A percentile compares a stretch with the other conserved stretches of the same genome.
These are phyloP conservation scores for Choloepus didactylus DNA, from an alignment of 2,797 vertebrate genomes.

Conservation along the genomic window DNA sequence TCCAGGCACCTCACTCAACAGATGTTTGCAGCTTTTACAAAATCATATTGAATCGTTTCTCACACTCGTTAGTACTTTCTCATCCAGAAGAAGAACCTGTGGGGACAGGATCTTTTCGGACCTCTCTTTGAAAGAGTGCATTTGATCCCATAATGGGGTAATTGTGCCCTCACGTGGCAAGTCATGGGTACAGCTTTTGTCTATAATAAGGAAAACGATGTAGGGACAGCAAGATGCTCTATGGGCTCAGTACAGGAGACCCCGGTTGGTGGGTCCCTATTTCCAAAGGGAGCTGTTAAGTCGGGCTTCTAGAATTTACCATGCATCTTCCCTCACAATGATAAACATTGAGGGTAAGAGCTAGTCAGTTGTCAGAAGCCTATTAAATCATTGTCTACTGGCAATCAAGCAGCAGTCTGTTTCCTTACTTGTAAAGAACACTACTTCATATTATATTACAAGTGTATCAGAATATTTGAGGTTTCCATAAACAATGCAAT, in stretches of 20 bases:
- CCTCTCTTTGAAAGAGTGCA: background rate
- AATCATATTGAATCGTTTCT: background rate
- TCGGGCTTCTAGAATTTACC: background rate
- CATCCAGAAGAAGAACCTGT: background rate
- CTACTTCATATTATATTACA: background rate
- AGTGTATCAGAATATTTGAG: background rate
- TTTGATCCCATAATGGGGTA: background rate
- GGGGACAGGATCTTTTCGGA: background rate
- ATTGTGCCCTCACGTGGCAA: conserved; percentile 72
- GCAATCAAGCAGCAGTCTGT: background rate
- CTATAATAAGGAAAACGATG: fast-evolving
- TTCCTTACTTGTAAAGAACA: background rate
- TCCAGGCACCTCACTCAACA: background rate
- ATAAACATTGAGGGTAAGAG: background rate
- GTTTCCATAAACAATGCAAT: background rate
- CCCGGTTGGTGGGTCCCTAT: background rate
- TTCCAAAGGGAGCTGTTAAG: background rate
- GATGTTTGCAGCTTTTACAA: background rate
- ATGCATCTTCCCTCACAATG: background rate
- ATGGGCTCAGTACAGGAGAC: background rate
- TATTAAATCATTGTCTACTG: background rate
- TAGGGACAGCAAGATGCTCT: background rate
- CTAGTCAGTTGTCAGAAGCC: background rate
- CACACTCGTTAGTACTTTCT: fast-evolving
- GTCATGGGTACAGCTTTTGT: background rate